Conservation (phyloP, 2,797 vertebrate species). For the Cetoscarus ocellatus region DNA sequence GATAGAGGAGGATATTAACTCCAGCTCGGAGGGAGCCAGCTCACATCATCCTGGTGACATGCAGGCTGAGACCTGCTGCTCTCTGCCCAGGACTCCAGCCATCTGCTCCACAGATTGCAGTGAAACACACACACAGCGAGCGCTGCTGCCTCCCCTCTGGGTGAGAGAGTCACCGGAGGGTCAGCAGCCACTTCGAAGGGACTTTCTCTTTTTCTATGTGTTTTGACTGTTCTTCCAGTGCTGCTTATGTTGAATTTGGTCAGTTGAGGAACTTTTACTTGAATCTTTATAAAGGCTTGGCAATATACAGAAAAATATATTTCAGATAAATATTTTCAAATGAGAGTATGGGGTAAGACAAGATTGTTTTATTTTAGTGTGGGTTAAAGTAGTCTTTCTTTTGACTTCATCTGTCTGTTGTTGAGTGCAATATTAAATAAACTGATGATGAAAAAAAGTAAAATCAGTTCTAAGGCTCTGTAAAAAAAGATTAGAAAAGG, state of each 20-base stretch:
- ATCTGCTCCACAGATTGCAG: constrained; percentile 92
- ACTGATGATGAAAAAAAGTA: no score
- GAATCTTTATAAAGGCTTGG: no score
- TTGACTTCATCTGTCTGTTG: no score
- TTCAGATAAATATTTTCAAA: no score
- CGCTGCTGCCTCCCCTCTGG: constrained; percentile 87
- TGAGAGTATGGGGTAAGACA: no score
- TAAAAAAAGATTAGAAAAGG: no score
- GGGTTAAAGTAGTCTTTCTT: no score
- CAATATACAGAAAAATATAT: no score
- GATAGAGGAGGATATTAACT: constrained; percentile 81
- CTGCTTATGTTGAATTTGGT: constrained; percentile 54
- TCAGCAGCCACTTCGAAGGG: constrained; percentile 85
- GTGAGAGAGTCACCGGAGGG: constrained; percentile 89
- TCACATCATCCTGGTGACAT: constrained; percentile 77
- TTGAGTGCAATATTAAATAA: no score
- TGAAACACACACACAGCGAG: constrained; percentile 83
- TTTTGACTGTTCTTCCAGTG: constrained; percentile 54
- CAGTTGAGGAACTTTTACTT: constrained; percentile 35
- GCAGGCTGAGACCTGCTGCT: constrained; percentile 88
- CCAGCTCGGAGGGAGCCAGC: constrained; percentile 76
- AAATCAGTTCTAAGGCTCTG: no score
- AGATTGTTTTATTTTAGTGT: no score
- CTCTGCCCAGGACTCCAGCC: constrained; percentile 89
- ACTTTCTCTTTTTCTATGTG: constrained; percentile 82